These are phyloP conservation scores for Caranx melampygus DNA, from an alignment of 2,113 vertebrate species.

Conservation along the genomic window DNA sequence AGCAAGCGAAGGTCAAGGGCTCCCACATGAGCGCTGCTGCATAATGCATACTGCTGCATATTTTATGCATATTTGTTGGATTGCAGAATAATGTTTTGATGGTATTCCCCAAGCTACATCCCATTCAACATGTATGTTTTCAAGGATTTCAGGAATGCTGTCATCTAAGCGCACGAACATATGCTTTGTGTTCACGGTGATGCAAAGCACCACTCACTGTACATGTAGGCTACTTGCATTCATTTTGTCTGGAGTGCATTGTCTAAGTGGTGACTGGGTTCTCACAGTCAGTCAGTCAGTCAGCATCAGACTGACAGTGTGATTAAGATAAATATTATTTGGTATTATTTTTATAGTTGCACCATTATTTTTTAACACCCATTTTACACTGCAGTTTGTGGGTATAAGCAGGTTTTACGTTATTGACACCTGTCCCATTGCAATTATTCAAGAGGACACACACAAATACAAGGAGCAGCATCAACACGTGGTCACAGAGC, in stretches of 20 bases:
- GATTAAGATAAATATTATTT: background rate
- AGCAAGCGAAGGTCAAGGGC: slow-evolving; percentile 35
- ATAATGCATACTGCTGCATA: slow-evolving; percentile 53
- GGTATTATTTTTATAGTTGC: background rate
- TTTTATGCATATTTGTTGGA: slow-evolving; percentile 56
- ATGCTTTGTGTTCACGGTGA: background rate
- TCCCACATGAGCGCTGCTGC: slow-evolving; percentile 27
- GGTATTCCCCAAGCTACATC: background rate
- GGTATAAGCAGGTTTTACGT: too few relatives aligned
- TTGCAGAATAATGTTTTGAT: slow-evolving; percentile 24
- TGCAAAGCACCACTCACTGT: background rate
- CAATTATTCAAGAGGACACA: too few relatives aligned
- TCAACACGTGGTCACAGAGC: too few relatives aligned
- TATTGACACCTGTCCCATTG: too few relatives aligned
- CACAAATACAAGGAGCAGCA: too few relatives aligned
- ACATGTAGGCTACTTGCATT: background rate
- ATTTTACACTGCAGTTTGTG: too few relatives aligned
- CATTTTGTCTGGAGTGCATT: background rate
- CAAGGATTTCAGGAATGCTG: slow-evolving; percentile 16
- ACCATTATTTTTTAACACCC: too few relatives aligned
- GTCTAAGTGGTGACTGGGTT: background rate
- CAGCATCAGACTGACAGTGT: background rate
- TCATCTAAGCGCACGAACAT: background rate
- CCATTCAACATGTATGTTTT: slow-evolving; percentile 18
- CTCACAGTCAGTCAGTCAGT: background rate